phyloP scores from a whole-genome alignment of 2,113 vertebrate genomes.

The Varanus salvator region DNA sequence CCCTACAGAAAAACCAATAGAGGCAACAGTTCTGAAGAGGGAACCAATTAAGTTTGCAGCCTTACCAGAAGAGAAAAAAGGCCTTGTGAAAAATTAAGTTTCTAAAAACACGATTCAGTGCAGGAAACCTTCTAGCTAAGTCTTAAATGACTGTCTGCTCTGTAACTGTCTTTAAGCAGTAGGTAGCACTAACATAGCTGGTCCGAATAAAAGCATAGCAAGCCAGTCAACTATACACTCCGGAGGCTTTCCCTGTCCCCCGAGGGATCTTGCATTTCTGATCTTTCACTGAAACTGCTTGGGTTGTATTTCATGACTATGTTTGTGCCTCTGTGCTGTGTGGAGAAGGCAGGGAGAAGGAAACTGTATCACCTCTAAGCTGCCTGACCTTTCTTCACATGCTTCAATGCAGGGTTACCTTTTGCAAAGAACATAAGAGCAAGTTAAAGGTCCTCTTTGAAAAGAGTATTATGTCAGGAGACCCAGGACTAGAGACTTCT shows the following conservation, averaged over 20 bases:
- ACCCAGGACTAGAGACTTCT: not conserved
- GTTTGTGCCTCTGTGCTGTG: not conserved
- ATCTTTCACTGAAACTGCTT: conserved; percentile 21
- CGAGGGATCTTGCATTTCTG: not conserved
- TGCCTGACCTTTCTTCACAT: not conserved
- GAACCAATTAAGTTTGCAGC: not conserved
- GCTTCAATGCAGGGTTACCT: not conserved
- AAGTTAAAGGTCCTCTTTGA: not conserved
- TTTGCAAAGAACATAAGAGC: not conserved
- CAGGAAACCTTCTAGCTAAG: not conserved
- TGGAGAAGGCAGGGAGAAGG: not conserved
- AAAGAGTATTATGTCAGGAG: not conserved
- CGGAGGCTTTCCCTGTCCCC: not conserved
- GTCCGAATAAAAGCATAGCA: not conserved
- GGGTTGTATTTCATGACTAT: conserved; percentile 25
- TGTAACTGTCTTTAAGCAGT: not conserved
- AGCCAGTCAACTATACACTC: not conserved
- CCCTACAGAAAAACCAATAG: not conserved
- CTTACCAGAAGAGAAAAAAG: not conserved
- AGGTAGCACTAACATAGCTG: not conserved
- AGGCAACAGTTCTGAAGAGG: not conserved
- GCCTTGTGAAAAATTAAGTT: not conserved
- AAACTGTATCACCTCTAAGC: not conserved
- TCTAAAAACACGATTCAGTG: not conserved
- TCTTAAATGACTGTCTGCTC: not conserved